Percentiles rank a stretch among this genome's conserved stretches.
Evolutionary conservation across 1,140 invertebrate genomes (phyloP).

Genomic region (Musca vetustissima): DNA sequence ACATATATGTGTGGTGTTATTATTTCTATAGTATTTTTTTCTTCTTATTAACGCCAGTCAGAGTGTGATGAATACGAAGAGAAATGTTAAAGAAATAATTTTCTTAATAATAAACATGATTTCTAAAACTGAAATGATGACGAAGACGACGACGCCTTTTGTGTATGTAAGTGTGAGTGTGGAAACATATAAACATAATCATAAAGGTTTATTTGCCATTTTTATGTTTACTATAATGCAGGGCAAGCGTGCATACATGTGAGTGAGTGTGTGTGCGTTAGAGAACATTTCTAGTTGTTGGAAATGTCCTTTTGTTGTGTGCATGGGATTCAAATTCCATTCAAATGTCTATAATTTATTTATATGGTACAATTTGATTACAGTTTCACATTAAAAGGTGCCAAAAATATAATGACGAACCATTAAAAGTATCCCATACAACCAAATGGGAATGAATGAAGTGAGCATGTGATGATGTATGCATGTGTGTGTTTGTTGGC

Average conservation of each 20-base stretch:
- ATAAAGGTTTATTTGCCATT: constrained; percentile 17
- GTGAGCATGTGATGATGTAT: background rate
- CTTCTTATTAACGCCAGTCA: too few relatives aligned
- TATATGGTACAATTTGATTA: background rate
- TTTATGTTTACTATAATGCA: background rate
- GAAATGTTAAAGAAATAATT: too few relatives aligned
- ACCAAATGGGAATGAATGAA: too few relatives aligned
- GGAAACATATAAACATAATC: background rate
- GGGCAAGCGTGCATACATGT: too few relatives aligned
- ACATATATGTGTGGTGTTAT: too few relatives aligned
- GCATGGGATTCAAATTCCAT: too few relatives aligned
- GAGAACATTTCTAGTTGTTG: too few relatives aligned
- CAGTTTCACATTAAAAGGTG: constrained; percentile 14
- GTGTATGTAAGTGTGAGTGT: background rate
- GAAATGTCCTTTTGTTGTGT: too few relatives aligned
- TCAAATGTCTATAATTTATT: too few relatives aligned
- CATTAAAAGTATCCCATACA: background rate
- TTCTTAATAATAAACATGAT: constrained; percentile 10
- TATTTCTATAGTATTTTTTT: too few relatives aligned
- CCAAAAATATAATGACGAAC: background rate
- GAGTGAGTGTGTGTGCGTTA: background rate
- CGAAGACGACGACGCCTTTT: background rate
- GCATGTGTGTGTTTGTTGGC: background rate
- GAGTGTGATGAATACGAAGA: too few relatives aligned
- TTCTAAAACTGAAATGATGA: background rate